These are phyloP conservation scores for Mormyrops attenuatus DNA, from an alignment of 2,797 vertebrate species.

Conservation along the genomic window DNA sequence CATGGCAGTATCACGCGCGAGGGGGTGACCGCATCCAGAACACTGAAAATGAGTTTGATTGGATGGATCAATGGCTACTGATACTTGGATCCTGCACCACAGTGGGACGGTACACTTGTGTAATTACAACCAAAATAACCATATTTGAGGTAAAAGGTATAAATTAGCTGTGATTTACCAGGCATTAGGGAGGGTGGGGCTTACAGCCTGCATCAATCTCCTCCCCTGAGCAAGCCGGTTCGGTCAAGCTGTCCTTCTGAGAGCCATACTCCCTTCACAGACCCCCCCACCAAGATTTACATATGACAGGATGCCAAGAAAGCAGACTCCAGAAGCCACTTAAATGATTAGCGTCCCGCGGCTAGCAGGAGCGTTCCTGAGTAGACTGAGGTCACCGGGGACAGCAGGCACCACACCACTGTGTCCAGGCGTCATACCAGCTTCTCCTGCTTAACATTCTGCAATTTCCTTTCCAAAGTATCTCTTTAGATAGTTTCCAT, in stretches of 20 bases:
- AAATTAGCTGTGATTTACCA: constrained; percentile 1
- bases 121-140: background rate
- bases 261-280: background rate
- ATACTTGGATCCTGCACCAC: background rate
- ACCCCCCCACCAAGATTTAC: background rate
- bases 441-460: background rate
- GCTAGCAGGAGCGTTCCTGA: too few relatives aligned
- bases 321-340: background rate
- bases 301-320: constrained; percentile 7
- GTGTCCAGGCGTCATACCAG: background rate
- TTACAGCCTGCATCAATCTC: background rate
- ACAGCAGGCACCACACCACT: background rate
- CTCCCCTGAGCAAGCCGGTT: background rate
- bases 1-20: background rate
- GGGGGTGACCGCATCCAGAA: background rate
- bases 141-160: background rate
- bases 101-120: background rate
- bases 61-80: background rate
- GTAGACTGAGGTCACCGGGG: background rate
- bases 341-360: background rate
- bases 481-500: background rate
- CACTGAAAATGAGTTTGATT: background rate
- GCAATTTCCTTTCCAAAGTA: background rate
- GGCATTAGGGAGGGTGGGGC: background rate
- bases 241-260: background rate